Evolutionary conservation across 2,888 invertebrate genomes (phyloP).

Genomic region (Brenthis ino): DNA sequence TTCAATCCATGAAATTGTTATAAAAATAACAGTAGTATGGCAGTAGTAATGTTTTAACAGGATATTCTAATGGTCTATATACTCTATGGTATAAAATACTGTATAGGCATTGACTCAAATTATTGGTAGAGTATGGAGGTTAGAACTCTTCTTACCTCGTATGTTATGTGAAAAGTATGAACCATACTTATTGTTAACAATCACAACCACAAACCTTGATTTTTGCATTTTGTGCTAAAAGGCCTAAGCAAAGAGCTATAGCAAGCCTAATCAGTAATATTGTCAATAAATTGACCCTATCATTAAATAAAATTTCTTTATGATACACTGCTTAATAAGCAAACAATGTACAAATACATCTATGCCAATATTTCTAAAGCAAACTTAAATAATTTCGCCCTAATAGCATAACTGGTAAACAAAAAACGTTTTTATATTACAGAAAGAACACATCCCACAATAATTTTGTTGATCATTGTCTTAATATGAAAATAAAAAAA

Average conservation of each 20-base stretch:
- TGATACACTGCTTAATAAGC: slow-evolving; percentile 3
- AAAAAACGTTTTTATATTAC: neutral
- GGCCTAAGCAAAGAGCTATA: slow-evolving; percentile 31
- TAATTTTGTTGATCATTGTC: too few species aligned
- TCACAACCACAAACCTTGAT: slow-evolving; percentile 70
- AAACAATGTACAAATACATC: slow-evolving; percentile 19
- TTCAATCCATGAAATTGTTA: neutral
- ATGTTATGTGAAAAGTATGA: neutral
- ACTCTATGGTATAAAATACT: neutral
- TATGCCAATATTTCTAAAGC: slow-evolving; percentile 4
- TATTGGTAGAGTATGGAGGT: neutral
- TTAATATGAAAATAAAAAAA: too few species aligned
- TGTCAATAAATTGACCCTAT: slow-evolving; percentile 41
- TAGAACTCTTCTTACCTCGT: neutral
- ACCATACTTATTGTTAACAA: slow-evolving; percentile 43
- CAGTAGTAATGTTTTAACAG: neutral
- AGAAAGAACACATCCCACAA: neutral
- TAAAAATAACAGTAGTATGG: neutral
- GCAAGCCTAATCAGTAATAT: slow-evolving; percentile 39
- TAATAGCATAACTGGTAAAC: neutral
- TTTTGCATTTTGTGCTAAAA: slow-evolving; percentile 57
- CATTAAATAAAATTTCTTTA: slow-evolving; percentile 3
- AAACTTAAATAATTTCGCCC: neutral
- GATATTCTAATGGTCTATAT: too few species aligned
- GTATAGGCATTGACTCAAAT: neutral